Evolutionary conservation across 2,113 vertebrate species (phyloP).

Genomic region (Ailuropoda melanoleuca): DNA sequence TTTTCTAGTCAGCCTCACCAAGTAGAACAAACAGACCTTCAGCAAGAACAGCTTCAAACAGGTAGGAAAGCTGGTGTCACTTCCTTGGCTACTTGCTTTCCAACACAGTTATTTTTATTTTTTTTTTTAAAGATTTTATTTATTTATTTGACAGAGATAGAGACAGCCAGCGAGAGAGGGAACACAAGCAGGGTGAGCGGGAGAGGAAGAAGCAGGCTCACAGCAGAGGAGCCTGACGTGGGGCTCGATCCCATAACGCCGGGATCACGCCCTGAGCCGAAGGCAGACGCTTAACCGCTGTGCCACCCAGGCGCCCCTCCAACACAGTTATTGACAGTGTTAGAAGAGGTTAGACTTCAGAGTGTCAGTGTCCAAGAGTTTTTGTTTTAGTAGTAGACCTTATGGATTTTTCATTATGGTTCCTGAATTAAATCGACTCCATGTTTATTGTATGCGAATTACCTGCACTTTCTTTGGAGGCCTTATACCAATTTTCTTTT

Average conservation of each 20-base stretch:
- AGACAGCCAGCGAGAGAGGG: too few species aligned
- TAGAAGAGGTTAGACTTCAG: not conserved
- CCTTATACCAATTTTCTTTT: not conserved
- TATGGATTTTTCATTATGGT: not conserved
- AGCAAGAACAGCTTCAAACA: constrained; percentile 96
- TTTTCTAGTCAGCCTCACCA: constrained; percentile 92
- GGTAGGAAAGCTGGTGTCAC: constrained; percentile 83
- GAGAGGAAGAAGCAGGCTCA: too few species aligned
- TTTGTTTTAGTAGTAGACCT: not conserved
- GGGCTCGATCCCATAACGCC: too few species aligned
- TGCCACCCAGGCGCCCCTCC: too few species aligned
- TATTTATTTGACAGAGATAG: too few species aligned
- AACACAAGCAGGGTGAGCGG: too few species aligned
- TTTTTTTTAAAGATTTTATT: too few species aligned
- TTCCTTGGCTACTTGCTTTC: constrained; percentile 69
- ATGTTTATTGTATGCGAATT: constrained; percentile 8
- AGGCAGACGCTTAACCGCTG: too few species aligned
- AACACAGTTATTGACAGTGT: not conserved
- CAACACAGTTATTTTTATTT: not conserved
- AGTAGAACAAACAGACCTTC: constrained; percentile 94
- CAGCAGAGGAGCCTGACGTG: too few species aligned
- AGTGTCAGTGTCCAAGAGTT: not conserved
- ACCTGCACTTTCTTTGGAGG: not conserved
- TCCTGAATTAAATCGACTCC: not conserved
- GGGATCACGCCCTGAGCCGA: too few species aligned